Evolutionary conservation across 35 echinoderm and acorn worm species (phyloP).

Genomic region (Patiria miniata): DNA sequence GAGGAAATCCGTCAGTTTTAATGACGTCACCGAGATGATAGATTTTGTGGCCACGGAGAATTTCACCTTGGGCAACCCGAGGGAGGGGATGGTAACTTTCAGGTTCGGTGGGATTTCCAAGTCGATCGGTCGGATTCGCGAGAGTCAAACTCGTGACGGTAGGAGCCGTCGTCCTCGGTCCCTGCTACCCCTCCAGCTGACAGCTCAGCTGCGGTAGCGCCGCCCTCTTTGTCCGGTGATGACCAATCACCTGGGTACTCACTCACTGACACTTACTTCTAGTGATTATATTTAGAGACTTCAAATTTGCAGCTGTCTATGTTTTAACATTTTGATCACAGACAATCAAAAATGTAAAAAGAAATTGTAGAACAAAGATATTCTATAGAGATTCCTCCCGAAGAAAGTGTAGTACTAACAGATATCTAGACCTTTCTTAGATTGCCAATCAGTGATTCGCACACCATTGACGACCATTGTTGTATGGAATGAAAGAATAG

Average conservation of each 20-base stretch:
- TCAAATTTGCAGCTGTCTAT: not conserved
- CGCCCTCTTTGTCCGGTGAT: not conserved
- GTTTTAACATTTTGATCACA: not conserved
- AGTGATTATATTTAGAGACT: not conserved
- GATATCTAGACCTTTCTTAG: too few species aligned
- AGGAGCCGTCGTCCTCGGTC: not conserved
- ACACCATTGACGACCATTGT: not conserved
- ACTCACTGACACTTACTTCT: not conserved
- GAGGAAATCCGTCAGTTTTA: slow-evolving; percentile 22
- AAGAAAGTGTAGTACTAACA: too few species aligned
- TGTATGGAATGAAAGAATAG: not conserved
- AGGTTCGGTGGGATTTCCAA: slow-evolving; percentile 2
- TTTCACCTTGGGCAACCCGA: not conserved
- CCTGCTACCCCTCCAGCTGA: not conserved
- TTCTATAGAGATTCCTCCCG: too few species aligned
- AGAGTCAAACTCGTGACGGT: not conserved
- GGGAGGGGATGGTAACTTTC: not conserved
- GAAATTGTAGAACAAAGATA: too few species aligned
- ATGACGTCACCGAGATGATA: slow-evolving; percentile 14
- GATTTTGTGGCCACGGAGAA: slow-evolving; percentile 7
- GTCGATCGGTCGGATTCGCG: not conserved
- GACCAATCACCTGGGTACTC: not conserved
- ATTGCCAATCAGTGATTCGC: not conserved
- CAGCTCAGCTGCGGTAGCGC: not conserved
- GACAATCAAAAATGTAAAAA: not conserved